phyloP scores from a whole-genome alignment of 2,888 invertebrate species.

The Drosophila setosimentum region DNA sequence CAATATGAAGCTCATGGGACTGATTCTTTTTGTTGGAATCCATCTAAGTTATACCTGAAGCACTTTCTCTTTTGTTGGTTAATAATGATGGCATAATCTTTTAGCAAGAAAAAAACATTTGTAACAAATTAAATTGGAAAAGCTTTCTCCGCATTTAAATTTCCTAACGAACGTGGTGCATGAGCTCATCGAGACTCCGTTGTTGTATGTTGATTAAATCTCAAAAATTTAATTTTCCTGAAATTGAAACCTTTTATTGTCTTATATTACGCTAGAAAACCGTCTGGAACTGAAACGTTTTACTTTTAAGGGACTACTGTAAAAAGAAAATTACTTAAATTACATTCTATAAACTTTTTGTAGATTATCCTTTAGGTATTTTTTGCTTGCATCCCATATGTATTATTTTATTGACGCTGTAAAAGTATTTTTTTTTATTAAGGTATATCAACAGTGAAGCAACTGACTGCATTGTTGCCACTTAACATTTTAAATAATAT shows the following conservation, averaged over 20 bases:
- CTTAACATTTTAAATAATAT: slow-evolving; percentile 62
- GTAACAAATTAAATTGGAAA: background rate
- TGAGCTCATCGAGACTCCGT: background rate
- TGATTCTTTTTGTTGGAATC: background rate
- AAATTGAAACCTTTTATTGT: rapidly evolving
- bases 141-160: background rate
- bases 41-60: background rate
- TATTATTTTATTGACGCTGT: background rate
- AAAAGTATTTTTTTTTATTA: background rate
- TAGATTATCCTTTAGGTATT: background rate
- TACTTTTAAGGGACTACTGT: background rate
- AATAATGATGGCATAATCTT: background rate
- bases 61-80: no score
- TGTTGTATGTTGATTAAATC: background rate
- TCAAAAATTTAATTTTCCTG: background rate
- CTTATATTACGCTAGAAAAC: background rate
- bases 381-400: background rate
- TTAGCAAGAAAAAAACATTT: rapidly evolving
- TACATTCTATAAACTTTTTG: background rate
- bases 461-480: slow-evolving; percentile 1
- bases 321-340: background rate
- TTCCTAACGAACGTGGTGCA: no score
- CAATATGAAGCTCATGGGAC: background rate
- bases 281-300: background rate
- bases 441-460: slow-evolving; percentile 18